Evolutionary conservation across 92 coral and sea anemone species (phyloP).

Genomic region (Palythoa grandiflora): DNA sequence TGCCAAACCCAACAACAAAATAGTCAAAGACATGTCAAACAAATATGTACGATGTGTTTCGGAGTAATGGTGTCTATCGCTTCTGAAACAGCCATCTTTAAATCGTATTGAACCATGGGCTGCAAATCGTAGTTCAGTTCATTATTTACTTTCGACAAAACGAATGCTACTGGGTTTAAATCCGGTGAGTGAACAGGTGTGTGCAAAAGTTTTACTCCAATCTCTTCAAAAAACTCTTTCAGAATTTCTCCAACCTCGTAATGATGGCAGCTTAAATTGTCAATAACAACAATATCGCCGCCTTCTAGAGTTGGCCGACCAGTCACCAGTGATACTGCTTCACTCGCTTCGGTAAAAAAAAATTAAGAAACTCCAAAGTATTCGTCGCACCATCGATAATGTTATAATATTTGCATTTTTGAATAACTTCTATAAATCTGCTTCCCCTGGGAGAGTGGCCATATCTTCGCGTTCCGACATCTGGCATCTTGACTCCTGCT

Average conservation of each 20-base stretch:
- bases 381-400: not conserved
- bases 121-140: slow-evolving; percentile 39
- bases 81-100: not conserved
- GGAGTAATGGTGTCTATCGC: slow-evolving; percentile 1
- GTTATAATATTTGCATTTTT: slow-evolving; percentile 6
- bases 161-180: slow-evolving; percentile 64
- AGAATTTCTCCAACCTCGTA: slow-evolving; percentile 67
- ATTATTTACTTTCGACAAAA: slow-evolving; percentile 62
- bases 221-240: slow-evolving; percentile 57
- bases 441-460: slow-evolving; percentile 50
- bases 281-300: slow-evolving; percentile 65
- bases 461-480: slow-evolving; percentile 35
- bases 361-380: slow-evolving; percentile 32
- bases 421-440: slow-evolving; percentile 44
- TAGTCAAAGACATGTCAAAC: not conserved
- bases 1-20: not conserved
- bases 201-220: slow-evolving; percentile 60
- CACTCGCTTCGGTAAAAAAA: slow-evolving; percentile 31
- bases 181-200: slow-evolving; percentile 72
- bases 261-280: slow-evolving; percentile 64
- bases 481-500: slow-evolving; percentile 61
- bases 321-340: slow-evolving; percentile 41
- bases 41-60: not conserved
- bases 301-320: slow-evolving; percentile 51
- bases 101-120: slow-evolving; percentile 7